phyloP scores from a whole-genome alignment of 2,888 invertebrate species.

The Gibbula magus region DNA sequence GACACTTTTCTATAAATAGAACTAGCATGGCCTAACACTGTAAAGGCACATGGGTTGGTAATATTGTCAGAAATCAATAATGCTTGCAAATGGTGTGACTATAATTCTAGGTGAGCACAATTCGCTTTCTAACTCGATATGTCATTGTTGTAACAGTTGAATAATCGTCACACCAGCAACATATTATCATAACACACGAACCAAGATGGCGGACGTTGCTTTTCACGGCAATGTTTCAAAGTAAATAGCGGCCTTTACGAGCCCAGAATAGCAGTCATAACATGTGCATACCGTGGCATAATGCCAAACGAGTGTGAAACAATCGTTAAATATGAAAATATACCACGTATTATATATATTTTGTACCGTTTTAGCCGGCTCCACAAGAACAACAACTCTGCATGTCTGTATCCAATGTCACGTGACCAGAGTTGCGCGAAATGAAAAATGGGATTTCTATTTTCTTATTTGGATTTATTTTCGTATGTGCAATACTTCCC shows the following conservation, averaged over 20 bases:
- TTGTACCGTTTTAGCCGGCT: not conserved
- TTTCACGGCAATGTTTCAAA: not conserved
- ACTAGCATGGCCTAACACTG: too few relatives aligned
- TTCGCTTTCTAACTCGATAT: too few relatives aligned
- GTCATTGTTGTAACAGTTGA: too few relatives aligned
- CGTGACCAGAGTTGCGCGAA: constrained; percentile 1
- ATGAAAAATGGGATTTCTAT: not conserved
- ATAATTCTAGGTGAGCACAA: too few relatives aligned
- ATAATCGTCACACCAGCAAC: not conserved
- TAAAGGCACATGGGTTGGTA: too few relatives aligned
- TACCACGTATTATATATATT: not conserved
- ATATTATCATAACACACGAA: constrained; percentile 8
- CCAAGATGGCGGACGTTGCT: constrained; percentile 1
- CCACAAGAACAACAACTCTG: constrained; percentile 11
- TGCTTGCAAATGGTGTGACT: too few relatives aligned
- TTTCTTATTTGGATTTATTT: not conserved
- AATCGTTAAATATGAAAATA: not conserved
- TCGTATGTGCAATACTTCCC: too few relatives aligned
- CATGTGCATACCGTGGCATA: not conserved
- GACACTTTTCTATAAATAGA: too few relatives aligned
- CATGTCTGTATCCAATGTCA: constrained; percentile 7
- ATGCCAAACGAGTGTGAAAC: not conserved
- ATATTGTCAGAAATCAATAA: too few relatives aligned
- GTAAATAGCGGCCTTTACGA: not conserved
- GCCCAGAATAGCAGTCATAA: not conserved